A percentile compares a stretch with the other conserved stretches of the same genome.
These are phyloP conservation scores for Albula glossodonta DNA, from an alignment of 2,113 vertebrate genomes.

Conservation along the genomic window DNA sequence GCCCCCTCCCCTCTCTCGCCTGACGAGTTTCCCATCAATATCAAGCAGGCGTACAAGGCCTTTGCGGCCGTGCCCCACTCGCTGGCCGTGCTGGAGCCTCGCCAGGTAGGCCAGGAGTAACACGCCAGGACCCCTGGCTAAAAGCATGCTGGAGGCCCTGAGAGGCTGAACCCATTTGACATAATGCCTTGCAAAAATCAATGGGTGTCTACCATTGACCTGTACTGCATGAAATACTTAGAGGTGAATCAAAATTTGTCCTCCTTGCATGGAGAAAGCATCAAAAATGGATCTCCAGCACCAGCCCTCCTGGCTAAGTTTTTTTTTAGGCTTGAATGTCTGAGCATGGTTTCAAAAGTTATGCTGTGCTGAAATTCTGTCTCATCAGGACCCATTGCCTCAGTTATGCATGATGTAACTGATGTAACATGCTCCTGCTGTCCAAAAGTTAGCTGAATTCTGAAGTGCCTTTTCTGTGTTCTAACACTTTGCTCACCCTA, in stretches of 20 bases:
- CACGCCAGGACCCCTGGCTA: slow-evolving; percentile 34
- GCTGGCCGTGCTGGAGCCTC: slow-evolving; percentile 71
- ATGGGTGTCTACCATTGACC: too few species aligned
- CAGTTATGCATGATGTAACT: not conserved
- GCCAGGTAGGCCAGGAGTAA: slow-evolving; percentile 75
- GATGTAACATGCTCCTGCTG: not conserved
- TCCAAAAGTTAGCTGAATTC: not conserved
- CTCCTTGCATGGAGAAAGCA: not conserved
- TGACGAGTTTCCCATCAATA: slow-evolving; percentile 76
- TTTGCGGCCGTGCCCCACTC: slow-evolving; percentile 87
- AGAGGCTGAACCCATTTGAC: not conserved
- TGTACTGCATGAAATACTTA: not conserved
- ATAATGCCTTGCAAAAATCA: not conserved
- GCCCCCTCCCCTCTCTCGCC: slow-evolving; percentile 76
- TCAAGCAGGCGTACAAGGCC: slow-evolving; percentile 93
- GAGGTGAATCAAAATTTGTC: not conserved
- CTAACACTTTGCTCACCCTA: not conserved
- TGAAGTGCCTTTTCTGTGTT: not conserved
- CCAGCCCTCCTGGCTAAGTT: too few species aligned
- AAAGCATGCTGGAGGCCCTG: slow-evolving; percentile 62
- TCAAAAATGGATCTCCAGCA: too few species aligned
- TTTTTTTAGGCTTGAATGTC: not conserved
- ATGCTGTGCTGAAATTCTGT: not conserved
- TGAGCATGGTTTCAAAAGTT: not conserved
- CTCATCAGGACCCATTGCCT: not conserved